These are phyloP conservation scores for Drosophila takahashii DNA, from an alignment of 1,140 invertebrate species.

Conservation along the genomic window DNA sequence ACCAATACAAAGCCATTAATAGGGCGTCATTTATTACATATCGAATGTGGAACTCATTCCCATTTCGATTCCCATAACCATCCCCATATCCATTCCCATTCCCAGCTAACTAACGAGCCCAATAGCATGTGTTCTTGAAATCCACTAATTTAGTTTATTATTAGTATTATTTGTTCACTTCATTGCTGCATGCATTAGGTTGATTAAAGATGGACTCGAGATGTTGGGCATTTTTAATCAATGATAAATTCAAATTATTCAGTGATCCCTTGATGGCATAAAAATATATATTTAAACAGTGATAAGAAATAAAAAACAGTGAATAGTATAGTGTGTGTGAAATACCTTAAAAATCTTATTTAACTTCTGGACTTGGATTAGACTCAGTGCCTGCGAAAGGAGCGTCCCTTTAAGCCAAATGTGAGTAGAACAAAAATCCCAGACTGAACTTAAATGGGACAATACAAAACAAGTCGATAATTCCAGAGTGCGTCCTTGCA, in stretches of 20 bases:
- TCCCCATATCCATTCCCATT: constrained; percentile 27
- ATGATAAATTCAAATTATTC: constrained; percentile 20
- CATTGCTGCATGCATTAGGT: constrained; percentile 41
- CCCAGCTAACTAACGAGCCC: constrained; percentile 37
- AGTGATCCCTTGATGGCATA: constrained; percentile 3
- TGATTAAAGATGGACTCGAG: constrained; percentile 41
- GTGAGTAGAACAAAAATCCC: constrained; percentile 20
- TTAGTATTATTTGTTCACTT: constrained; percentile 38
- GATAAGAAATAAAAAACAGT: constrained; percentile 9
- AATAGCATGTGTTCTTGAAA: constrained; percentile 44
- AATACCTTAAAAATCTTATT: not conserved
- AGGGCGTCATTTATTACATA: constrained; percentile 66
- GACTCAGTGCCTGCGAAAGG: not conserved
- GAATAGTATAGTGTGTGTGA: constrained; percentile 9
- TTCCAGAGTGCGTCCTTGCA: constrained; percentile 44
- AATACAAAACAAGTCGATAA: constrained; percentile 23
- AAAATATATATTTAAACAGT: constrained; percentile 7
- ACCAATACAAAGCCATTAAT: constrained; percentile 37
- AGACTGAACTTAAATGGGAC: constrained; percentile 1
- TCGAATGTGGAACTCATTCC: constrained; percentile 49
- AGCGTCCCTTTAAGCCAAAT: constrained; percentile 16
- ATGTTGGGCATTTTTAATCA: constrained; percentile 9
- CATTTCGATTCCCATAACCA: constrained; percentile 9
- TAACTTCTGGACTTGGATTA: constrained; percentile 1
- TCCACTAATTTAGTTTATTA: constrained; percentile 52